Evolutionary conservation across 1,140 invertebrate species (phyloP).

Genomic region (Drosophila bifasciata): DNA sequence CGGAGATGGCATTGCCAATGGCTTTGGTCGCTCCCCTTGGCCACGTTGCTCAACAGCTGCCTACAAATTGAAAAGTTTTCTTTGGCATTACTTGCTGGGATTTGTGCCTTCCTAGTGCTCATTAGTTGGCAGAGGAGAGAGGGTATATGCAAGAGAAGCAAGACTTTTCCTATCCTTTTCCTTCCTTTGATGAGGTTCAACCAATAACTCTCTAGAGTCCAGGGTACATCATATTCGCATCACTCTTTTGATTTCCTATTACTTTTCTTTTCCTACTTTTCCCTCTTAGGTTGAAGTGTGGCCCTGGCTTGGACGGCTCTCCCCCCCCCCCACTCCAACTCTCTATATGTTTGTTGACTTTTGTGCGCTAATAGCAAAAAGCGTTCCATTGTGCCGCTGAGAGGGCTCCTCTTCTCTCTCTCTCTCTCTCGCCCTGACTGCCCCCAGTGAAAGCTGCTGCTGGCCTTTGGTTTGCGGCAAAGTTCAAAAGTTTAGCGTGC

Average conservation of each 20-base stretch:
- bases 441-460: not conserved
- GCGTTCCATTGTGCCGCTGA: constrained; percentile 60
- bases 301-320: constrained; percentile 39
- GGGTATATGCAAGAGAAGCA: constrained; percentile 5
- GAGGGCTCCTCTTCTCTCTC: constrained; percentile 21
- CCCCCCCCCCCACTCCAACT: constrained; percentile 2
- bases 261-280: constrained; percentile 2
- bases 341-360: constrained; percentile 67
- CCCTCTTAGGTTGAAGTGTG: constrained; percentile 53
- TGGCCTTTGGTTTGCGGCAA: constrained; percentile 27
- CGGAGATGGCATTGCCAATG: constrained; percentile 17
- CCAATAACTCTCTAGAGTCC: too few species aligned
- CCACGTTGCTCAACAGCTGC: constrained; percentile 10
- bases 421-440: not conserved
- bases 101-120: constrained; percentile 16
- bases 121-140: not conserved
- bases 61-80: constrained; percentile 79
- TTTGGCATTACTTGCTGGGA: constrained; percentile 43
- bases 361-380: constrained; percentile 76
- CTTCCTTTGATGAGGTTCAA: constrained; percentile 9
- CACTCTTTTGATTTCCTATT: too few species aligned
- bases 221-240: not conserved
- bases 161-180: constrained; percentile 3
- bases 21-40: not conserved
- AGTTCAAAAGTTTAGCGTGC: constrained; percentile 69